A percentile compares a stretch with the other conserved stretches of the same genome.
Evolutionary conservation across 1,140 invertebrate species (phyloP).

Genomic region (Triops cancriformis): DNA sequence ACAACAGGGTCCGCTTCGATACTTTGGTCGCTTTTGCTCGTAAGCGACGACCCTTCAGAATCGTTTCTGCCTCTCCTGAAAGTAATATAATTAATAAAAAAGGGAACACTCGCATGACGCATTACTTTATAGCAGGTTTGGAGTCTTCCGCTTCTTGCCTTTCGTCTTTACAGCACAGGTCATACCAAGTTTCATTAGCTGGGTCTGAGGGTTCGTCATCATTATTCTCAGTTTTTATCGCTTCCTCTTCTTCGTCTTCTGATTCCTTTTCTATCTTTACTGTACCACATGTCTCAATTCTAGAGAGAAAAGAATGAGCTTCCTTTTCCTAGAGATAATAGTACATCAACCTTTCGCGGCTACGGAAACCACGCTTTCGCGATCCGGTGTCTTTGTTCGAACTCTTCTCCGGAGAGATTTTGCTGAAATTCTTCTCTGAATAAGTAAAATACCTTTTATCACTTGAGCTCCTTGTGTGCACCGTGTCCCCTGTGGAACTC

Average conservation of each 20-base stretch:
- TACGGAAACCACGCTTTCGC: too few species aligned
- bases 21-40: neutral
- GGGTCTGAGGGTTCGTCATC: neutral
- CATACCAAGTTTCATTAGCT: neutral
- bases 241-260: neutral
- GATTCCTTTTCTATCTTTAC: slow-evolving; percentile 6
- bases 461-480: too few species aligned
- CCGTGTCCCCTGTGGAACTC: too few species aligned
- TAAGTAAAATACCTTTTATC: too few species aligned
- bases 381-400: too few species aligned
- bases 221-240: neutral
- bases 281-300: neutral
- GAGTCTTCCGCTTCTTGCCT: neutral
- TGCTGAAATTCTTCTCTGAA: too few species aligned
- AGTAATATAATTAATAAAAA: neutral
- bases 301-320: neutral
- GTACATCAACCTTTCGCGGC: too few species aligned
- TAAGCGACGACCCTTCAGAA: neutral
- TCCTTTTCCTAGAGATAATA: neutral
- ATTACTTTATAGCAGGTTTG: neutral
- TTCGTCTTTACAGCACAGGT: neutral
- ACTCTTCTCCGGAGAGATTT: too few species aligned
- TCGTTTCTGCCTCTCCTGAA: neutral
- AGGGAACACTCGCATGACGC: neutral
- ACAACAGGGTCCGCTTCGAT: slow-evolving; percentile 62